Evolutionary conservation across 2,113 vertebrate genomes (phyloP).

Genomic region (Marmota flaviventris): DNA sequence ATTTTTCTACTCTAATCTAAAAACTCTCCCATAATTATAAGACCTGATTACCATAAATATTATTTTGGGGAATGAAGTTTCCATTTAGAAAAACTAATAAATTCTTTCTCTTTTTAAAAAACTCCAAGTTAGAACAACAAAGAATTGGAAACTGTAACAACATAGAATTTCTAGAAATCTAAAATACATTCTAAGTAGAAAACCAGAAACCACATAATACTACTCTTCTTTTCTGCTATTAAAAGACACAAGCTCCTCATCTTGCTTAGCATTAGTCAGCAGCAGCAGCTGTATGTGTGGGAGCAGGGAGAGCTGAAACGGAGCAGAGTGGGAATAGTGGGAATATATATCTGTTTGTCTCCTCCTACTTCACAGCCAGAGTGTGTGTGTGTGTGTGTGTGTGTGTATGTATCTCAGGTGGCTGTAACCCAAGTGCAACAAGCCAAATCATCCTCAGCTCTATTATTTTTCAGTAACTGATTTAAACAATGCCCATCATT

Average conservation of each 20-base stretch:
- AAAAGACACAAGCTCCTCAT: conserved; percentile 40
- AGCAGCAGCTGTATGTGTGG: conserved; percentile 48
- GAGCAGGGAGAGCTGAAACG: not conserved
- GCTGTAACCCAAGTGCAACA: not conserved
- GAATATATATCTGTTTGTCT: not conserved
- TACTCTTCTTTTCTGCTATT: conserved; percentile 54
- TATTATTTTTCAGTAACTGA: conserved; percentile 10
- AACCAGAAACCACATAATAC: conserved; percentile 49
- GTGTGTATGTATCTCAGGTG: not conserved
- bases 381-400: not conserved
- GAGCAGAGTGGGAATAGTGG: not conserved
- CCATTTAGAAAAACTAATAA: conserved; percentile 42
- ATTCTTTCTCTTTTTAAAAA: not conserved
- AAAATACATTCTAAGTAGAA: conserved; percentile 55
- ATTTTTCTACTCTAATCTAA: conserved; percentile 42
- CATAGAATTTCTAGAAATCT: conserved; percentile 50
- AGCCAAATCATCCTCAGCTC: conserved; percentile 40
- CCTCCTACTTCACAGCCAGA: not conserved
- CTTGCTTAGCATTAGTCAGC: conserved; percentile 47
- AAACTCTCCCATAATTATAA: conserved; percentile 24
- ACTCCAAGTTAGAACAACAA: not conserved
- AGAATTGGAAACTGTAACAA: conserved; percentile 10
- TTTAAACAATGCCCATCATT: conserved; percentile 50
- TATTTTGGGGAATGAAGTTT: conserved; percentile 32
- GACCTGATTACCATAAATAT: not conserved